Evolutionary conservation across 2,113 vertebrate genomes (phyloP).

Genomic region (Pao palembangensis): DNA sequence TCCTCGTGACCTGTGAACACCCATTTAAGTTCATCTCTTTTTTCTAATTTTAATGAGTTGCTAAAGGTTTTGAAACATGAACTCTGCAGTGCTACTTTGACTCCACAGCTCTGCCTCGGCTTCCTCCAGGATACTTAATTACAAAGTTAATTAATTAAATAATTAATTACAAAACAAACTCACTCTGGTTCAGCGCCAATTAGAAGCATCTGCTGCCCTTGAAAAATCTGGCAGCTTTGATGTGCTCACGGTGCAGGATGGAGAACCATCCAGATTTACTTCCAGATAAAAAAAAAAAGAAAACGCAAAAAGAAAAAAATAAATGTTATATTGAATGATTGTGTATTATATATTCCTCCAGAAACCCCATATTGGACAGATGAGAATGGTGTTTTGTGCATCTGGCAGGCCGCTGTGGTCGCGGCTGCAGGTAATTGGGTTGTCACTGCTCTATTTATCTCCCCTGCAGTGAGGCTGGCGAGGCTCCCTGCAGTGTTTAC

Average conservation of each 20-base stretch:
- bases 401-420: slow-evolving; percentile 30
- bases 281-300: background rate
- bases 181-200: slow-evolving; percentile 24
- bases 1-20: background rate
- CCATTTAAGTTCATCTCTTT: background rate
- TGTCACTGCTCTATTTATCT: slow-evolving; percentile 44
- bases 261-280: background rate
- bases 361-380: background rate
- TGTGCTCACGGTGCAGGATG: slow-evolving; percentile 1
- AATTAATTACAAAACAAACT: slow-evolving; percentile 24
- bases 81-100: slow-evolving; percentile 15
- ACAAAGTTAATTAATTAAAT: too few relatives aligned
- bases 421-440: slow-evolving; percentile 56
- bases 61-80: slow-evolving; percentile 16
- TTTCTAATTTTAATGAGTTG: slow-evolving; percentile 30
- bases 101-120: slow-evolving; percentile 16
- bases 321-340: background rate
- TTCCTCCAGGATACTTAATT: background rate
- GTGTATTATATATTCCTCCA: background rate
- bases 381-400: slow-evolving; percentile 15
- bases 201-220: slow-evolving; percentile 34
- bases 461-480: slow-evolving; percentile 25
- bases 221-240: slow-evolving; percentile 14
- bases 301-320: background rate
- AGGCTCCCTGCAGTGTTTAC: slow-evolving; percentile 22